A percentile compares a stretch with the other conserved stretches of the same genome.
phyloP scores from a whole-genome alignment of 2,888 invertebrate genomes.

The Rhyacophila evoluta region DNA sequence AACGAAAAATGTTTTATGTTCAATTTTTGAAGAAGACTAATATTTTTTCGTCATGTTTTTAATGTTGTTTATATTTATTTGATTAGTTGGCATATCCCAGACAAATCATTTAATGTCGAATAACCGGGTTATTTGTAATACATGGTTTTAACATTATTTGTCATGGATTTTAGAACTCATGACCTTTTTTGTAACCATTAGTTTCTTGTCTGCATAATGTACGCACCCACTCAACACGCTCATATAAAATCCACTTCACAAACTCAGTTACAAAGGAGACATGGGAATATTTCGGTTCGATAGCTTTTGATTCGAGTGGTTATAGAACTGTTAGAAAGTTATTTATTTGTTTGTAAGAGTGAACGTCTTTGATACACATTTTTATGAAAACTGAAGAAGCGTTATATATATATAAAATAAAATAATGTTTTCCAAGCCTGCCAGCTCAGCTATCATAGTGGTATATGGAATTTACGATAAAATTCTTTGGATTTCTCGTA shows the following conservation, averaged over 20 bases:
- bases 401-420: not conserved
- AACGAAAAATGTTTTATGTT: no score
- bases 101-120: no score
- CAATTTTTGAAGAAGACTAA: no score
- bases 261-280: not conserved
- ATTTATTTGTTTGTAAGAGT: slow-evolving; percentile 3
- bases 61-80: no score
- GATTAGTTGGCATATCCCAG: no score
- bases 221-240: not conserved
- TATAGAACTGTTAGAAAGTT: slow-evolving; percentile 13
- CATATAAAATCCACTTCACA: slow-evolving; percentile 16
- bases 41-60: no score
- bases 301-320: slow-evolving; percentile 2
- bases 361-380: not conserved
- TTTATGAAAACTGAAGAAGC: not conserved
- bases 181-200: not conserved
- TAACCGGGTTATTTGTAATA: no score
- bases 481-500: not conserved
- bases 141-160: no score
- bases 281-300: not conserved
- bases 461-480: not conserved
- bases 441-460: not conserved
- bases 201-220: not conserved
- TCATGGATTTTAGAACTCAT: no score
- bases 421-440: not conserved